Conservation (phyloP, 1,140 invertebrate species). For the Leguminivora glycinivorella region DNA sequence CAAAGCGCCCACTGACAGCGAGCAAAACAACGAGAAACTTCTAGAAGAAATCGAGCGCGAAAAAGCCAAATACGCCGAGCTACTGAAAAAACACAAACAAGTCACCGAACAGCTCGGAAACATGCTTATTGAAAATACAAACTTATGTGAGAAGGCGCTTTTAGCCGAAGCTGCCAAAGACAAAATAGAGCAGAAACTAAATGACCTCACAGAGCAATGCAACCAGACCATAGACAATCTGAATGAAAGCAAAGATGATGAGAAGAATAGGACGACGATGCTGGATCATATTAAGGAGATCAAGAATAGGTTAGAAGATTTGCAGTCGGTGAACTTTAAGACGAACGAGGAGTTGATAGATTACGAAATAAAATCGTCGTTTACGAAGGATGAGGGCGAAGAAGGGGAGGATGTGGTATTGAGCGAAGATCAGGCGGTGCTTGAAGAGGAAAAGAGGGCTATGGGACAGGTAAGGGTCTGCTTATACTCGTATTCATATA, state of each 20-base stretch:
- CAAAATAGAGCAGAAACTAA: conserved; percentile 82
- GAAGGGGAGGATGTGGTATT: conserved; percentile 53
- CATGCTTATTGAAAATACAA: conserved; percentile 81
- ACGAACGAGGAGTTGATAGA: conserved; percentile 80
- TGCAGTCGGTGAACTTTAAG: conserved; percentile 79
- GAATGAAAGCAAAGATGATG: conserved; percentile 54
- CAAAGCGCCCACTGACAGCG: conserved; percentile 56
- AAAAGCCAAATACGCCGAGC: conserved; percentile 63
- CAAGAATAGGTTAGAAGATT: conserved; percentile 70
- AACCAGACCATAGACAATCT: conserved; percentile 79
- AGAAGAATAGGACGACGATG: conserved; percentile 54
- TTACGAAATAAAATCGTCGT: conserved; percentile 75
- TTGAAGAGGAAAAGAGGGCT: conserved; percentile 83
- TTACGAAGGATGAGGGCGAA: conserved; percentile 55
- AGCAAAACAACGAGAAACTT: conserved; percentile 65
- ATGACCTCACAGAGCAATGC: conserved; percentile 82
- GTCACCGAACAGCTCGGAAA: conserved; percentile 80
- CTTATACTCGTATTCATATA: too few relatives aligned
- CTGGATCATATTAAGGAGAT: conserved; percentile 79
- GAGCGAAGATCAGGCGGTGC: conserved; percentile 79
- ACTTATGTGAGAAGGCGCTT: conserved; percentile 82
- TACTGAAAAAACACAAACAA: conserved; percentile 81
- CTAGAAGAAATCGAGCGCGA: conserved; percentile 79
- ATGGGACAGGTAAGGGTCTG: conserved; percentile 78
- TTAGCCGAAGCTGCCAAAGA: conserved; percentile 83